Evolutionary conservation across 2,888 invertebrate species (phyloP), one percentile per base, ranked within the genome.

Genomic region (Chymomyza fuscimana): DNA sequence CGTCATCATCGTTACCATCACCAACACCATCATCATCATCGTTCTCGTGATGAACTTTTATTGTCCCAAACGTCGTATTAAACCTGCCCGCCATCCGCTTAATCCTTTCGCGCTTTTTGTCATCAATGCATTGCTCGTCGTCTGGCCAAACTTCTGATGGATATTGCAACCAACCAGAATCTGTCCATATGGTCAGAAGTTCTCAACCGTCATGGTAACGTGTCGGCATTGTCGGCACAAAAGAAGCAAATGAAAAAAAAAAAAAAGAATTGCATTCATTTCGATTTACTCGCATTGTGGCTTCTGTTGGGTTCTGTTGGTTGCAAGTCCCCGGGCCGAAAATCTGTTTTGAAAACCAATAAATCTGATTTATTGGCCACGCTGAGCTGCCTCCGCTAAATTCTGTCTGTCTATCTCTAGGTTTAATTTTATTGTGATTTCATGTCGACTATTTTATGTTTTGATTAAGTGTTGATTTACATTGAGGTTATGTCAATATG

Each of bases 311-410:
- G 16, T 54, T 12, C 12, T 9, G 29, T 9, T 52, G 65, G 40
- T 46, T 10, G 12, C 40, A 46, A 46, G 40, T 46, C 40, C 40
- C 40, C 12, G 40, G 40, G 40, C 40, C 70, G 80, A 72, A 84
- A 86, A 87, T 86, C 87, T 86, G 89, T 87, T 88, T 87, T 88
- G 80, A 88, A 88, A 86, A 87, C 83, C 86, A 88, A 86, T 86
- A 88, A 86, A 88, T 86, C 86, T 77, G 89, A 85, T 87, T 88
- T 88, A 87, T 86, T 88, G 87, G 85, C 85, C 61, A 51, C 51
- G 36, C 25, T 62, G 12, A 25, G 50, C 63, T 63, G 65, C 29
- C 52, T 16, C 52, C 16, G 16, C 12, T 46, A 12, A 10, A 46
- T 46, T 10, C 40, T 46, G 40, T 46, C 58, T 59, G 51, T 29